Evolutionary conservation across 2,113 vertebrate species (phyloP), one percentile per base, ranked within the genome.

Genomic region (Felis chaus): DNA sequence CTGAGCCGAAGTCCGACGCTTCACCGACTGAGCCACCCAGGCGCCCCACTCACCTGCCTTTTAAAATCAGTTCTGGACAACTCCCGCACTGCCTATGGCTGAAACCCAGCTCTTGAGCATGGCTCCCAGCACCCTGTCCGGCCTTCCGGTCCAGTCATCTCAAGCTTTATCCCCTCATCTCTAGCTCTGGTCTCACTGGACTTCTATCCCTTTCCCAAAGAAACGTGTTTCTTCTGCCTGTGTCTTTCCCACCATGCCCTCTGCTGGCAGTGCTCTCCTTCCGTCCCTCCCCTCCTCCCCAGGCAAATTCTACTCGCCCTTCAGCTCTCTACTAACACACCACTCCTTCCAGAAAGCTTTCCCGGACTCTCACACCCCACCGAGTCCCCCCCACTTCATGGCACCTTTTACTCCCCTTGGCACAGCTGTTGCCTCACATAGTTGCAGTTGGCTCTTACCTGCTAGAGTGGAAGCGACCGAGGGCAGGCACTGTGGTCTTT

Each of bases 261-360:
- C 81, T 85, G 7, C 21, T 19, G 50, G 16, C 33, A 14, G 18
- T 0, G 25, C 31, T 21, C 69, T 73, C 18, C 41, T 81, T 68
- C 57, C 7, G 29, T 7, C 57, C 63, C 21, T 68, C 27, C 69
- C 23, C 15, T 21, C 15, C 9, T 68, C 2, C 55, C 76, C 7
- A 5, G 71, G 61, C 1, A 3, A 83, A 92, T 11, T 69, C 48
- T 69, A 3, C 18, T 80, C 39, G 11, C 57, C 45, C 55, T 48
- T 55, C 65, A 25, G 21, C 63, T 65, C 31, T 31, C 50, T 57
- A n/a, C 11, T 19, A 10, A 71, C 85, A 89, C 3, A 27, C 39
- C 41, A 10, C 79, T 71, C 80, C 41, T 18, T 94, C 84, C 91
- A 45, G 29, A 61, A 89, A 94, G 81, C 5, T 85, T 68, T 39